phyloP scores from a whole-genome alignment of 2,888 invertebrate species.

The Acleris laterana region DNA sequence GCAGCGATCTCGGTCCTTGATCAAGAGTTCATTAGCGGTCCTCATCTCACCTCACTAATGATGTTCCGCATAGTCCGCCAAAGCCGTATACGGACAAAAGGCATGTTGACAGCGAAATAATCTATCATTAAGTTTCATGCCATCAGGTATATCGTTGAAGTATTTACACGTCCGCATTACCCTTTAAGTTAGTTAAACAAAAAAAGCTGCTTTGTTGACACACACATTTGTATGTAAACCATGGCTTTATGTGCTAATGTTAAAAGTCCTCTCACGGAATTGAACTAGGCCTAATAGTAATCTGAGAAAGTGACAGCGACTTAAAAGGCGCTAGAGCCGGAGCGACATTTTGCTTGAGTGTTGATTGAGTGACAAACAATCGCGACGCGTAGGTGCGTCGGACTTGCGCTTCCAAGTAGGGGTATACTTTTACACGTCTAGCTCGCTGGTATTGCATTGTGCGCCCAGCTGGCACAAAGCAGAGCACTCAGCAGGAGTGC shows the following conservation, averaged over 20 bases:
- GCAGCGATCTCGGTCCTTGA: constrained; percentile 57
- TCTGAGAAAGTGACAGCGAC: constrained; percentile 29
- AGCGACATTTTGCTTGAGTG: constrained; percentile 18
- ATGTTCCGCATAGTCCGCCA: constrained; percentile 47
- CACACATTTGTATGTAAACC: neutral
- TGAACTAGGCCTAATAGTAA: constrained; percentile 22
- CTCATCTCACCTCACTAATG: constrained; percentile 62
- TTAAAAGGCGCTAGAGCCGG: constrained; percentile 25
- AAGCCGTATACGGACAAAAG: constrained; percentile 3
- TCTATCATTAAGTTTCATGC: neutral
- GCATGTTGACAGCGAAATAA: constrained; percentile 16
- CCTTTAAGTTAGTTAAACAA: neutral
- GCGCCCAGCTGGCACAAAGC: constrained; percentile 76
- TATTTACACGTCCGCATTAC: neutral
- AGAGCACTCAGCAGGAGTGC: constrained; percentile 81
- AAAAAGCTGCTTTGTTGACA: neutral
- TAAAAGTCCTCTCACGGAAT: constrained; percentile 16
- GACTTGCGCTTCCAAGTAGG: constrained; percentile 6
- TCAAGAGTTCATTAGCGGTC: constrained; percentile 77
- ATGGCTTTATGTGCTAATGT: constrained; percentile 18
- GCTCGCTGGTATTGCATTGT: constrained; percentile 66
- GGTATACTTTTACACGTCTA: constrained; percentile 8
- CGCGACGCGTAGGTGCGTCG: constrained; percentile 13
- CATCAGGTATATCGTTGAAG: neutral
- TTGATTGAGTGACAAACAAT: constrained; percentile 32